phyloP scores from a whole-genome alignment of 2,113 vertebrate species.

The Nycticryphes semicollaris region DNA sequence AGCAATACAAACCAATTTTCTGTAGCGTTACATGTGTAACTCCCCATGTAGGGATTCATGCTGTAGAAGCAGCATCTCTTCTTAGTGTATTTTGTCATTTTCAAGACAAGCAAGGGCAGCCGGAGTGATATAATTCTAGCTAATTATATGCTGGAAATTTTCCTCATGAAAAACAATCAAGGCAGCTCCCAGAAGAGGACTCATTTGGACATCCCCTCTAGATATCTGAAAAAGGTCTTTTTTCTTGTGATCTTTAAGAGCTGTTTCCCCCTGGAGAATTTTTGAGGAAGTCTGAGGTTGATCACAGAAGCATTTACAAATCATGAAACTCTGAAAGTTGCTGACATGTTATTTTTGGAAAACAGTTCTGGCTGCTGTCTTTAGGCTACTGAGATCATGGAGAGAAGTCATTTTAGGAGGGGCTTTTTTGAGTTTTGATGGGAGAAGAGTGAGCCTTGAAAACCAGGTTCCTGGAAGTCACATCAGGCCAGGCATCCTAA shows the following conservation, averaged over 20 bases:
- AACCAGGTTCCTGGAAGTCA: neutral
- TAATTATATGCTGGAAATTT: neutral
- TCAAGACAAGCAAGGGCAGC: neutral
- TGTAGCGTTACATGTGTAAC: neutral
- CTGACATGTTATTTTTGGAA: constrained; percentile 44
- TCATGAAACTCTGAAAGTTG: constrained; percentile 44
- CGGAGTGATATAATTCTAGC: neutral
- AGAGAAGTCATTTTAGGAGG: neutral
- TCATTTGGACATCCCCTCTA: neutral
- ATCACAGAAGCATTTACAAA: constrained; percentile 20
- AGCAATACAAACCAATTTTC: neutral
- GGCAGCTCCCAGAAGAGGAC: neutral
- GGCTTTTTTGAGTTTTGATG: neutral
- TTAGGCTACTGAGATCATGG: neutral
- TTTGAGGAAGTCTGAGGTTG: constrained; percentile 37
- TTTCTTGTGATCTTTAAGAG: neutral
- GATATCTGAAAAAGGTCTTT: neutral
- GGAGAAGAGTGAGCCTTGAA: neutral
- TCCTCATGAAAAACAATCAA: neutral
- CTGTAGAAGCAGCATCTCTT: neutral
- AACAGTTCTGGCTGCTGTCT: neutral
- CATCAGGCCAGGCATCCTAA: neutral
- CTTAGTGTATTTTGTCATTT: neutral
- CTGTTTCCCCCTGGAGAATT: constrained; percentile 20
- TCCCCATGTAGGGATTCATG: neutral